phyloP scores from a whole-genome alignment of 2,797 vertebrate species.

The Morelia viridis region DNA sequence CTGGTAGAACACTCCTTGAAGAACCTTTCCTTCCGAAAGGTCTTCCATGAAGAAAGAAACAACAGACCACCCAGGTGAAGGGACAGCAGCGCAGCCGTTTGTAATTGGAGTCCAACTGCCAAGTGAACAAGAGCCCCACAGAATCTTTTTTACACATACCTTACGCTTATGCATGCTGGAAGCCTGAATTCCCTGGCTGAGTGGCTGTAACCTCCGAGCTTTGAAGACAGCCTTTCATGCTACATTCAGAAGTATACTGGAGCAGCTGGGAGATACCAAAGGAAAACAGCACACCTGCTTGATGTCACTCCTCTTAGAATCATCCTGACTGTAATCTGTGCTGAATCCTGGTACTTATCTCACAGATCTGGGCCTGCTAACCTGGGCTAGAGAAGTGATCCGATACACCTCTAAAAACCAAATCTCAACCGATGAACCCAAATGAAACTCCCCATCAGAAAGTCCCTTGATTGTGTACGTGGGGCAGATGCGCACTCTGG shows the following conservation, averaged over 20 bases:
- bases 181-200: constrained; percentile 36
- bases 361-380: constrained; percentile 54
- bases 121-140: constrained; percentile 47
- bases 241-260: constrained; percentile 57
- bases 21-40: constrained; percentile 33
- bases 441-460: constrained; percentile 60
- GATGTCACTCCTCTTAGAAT: constrained; percentile 52
- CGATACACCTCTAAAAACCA: constrained; percentile 65
- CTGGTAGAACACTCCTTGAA: constrained; percentile 58
- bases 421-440: constrained; percentile 62
- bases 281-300: constrained; percentile 33
- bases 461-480: constrained; percentile 44
- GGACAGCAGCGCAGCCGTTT: constrained; percentile 53
- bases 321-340: constrained; percentile 51
- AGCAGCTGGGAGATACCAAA: constrained; percentile 48
- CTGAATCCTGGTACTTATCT: constrained; percentile 43
- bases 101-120: constrained; percentile 50
- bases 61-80: constrained; percentile 52
- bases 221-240: constrained; percentile 44
- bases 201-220: constrained; percentile 28
- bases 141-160: constrained; percentile 34
- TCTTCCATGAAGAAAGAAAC: constrained; percentile 48
- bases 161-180: background rate
- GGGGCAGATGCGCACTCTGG: constrained; percentile 31
- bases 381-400: constrained; percentile 56